Evolutionary conservation across 1,140 invertebrate species (phyloP), one percentile per base, ranked within the genome.

Genomic region (Patella vulgata): DNA sequence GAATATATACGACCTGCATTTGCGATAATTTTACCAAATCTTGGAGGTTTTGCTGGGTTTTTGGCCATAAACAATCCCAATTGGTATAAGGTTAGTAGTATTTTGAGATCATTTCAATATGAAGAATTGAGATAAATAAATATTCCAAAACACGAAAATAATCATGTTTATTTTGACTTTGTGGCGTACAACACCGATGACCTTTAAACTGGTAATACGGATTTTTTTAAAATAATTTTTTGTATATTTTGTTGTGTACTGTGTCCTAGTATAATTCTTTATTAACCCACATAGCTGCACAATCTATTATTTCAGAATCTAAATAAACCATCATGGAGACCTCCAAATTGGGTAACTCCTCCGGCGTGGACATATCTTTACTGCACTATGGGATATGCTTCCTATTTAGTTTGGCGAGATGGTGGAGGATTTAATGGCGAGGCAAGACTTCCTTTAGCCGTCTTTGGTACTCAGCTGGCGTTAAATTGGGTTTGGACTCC

Each of bases 401-500:
- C 93, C 0, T 95, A 94, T 73, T 75, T 95, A 39, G 90, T 95
- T 0, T 93, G 88, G 84, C 87, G 88, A 61, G 91, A 93, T 70
- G 91, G 91, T n/a, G 90, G 88, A 47, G 91, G 91, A 33, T 91
- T 93, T 70, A 89, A 89, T 23, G 91, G 91, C 25, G 91, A 91
- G 50, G 61, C 89, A 88, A 3, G 84, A 83, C 42, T 78, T 19
- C 79, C 93, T 1, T 77, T 96, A 21, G 85, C 89, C 0, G 76
- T 92, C 25, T 95, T 93, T 70, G 91, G 89, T 6, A 82, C 87
- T 1, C 93, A 94, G 77, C 82, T 96, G 48, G 87, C 89, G 0
- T 81, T 95, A 0, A 96, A 95, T 80, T 95, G 92, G 91, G 87
- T 89, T 0, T 96, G 93, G 93, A 89, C 91, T 1, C 93, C 92